Evolutionary conservation across 2,797 vertebrate species (phyloP).

Genomic region (Pogonophryne albipinna): DNA sequence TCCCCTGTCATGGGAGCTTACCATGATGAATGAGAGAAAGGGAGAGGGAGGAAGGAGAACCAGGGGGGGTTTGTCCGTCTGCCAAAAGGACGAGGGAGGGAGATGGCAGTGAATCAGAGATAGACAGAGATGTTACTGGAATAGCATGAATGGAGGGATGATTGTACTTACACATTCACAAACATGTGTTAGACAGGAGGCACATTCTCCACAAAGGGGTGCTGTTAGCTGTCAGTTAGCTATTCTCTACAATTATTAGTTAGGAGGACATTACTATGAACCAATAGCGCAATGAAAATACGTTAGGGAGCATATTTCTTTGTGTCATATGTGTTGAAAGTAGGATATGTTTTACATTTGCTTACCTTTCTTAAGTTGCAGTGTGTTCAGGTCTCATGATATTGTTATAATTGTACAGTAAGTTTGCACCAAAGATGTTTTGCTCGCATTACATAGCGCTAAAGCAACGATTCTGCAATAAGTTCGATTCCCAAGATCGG

Average conservation of each 20-base stretch:
- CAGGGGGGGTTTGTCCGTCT: background rate
- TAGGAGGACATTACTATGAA: background rate
- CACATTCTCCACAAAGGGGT: constrained; percentile 41
- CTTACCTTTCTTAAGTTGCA: background rate
- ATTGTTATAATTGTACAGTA: too few species aligned
- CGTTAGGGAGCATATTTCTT: too few species aligned
- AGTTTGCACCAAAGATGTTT: background rate
- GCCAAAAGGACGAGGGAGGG: background rate
- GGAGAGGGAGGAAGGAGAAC: constrained; percentile 20
- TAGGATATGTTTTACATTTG: background rate
- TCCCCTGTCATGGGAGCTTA: constrained; percentile 71
- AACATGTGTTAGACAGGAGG: background rate
- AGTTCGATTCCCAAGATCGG: too few species aligned
- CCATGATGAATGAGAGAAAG: constrained; percentile 75
- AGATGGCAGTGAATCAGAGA: constrained; percentile 39
- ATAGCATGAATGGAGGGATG: constrained; percentile 44
- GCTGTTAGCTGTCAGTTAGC: constrained; percentile 25
- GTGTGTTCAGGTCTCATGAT: background rate
- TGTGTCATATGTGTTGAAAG: background rate
- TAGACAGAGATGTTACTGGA: constrained; percentile 36
- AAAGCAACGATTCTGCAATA: background rate
- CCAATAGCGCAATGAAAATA: background rate
- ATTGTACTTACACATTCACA: constrained; percentile 54
- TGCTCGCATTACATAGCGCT: background rate
- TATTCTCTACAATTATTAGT: constrained; percentile 3